Evolutionary conservation across 2,797 vertebrate genomes (phyloP).

Genomic region (Enteromius paludinosus): DNA sequence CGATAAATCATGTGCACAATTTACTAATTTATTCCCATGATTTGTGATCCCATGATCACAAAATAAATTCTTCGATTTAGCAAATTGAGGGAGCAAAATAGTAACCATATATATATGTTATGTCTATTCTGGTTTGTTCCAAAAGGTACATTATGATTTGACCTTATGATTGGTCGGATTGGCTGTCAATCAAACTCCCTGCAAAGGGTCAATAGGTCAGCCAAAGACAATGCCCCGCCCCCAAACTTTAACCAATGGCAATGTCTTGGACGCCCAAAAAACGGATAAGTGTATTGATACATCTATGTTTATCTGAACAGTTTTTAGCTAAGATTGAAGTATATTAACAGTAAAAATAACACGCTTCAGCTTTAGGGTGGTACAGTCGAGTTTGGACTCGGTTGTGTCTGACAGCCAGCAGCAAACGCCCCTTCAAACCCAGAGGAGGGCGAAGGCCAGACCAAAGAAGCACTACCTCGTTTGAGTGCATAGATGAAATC

Average conservation of each 20-base stretch:
- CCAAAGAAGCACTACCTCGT: conserved; percentile 82
- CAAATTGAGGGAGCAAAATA: too few species aligned
- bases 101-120: too few species aligned
- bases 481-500: conserved; percentile 99
- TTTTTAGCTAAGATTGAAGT: neutral
- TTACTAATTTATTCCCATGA: too few species aligned
- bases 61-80: too few species aligned
- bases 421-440: conserved; percentile 60
- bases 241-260: neutral
- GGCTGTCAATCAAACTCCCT: neutral
- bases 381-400: conserved; percentile 39
- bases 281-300: neutral
- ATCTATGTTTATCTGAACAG: neutral
- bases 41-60: too few species aligned
- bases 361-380: conserved; percentile 12
- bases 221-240: neutral
- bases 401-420: conserved; percentile 64
- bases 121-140: neutral
- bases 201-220: neutral
- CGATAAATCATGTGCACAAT: too few species aligned
- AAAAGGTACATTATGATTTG: neutral
- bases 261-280: neutral
- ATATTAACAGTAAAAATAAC: neutral
- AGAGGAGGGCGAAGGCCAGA: conserved; percentile 64
- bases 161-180: neutral